phyloP scores from a whole-genome alignment of 1,140 invertebrate species.

The Spodoptera litura region DNA sequence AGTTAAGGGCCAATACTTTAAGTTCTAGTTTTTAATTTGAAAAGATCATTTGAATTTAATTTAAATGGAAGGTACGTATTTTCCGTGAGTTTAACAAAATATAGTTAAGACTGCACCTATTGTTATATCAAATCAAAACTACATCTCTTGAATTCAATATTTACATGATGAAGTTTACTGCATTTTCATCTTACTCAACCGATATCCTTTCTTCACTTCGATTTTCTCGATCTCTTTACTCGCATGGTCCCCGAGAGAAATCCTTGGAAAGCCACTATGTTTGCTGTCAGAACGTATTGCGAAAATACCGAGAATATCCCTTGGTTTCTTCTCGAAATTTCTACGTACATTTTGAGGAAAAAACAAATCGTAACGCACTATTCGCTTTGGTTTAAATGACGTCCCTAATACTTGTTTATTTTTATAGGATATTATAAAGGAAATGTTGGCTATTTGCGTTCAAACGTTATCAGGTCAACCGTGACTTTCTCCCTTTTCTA shows the following conservation, averaged over 20 bases:
- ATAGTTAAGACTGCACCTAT: too few species aligned
- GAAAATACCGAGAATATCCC: slow-evolving; percentile 13
- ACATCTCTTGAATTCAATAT: not conserved
- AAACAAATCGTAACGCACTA: slow-evolving; percentile 40
- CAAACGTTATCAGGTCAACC: slow-evolving; percentile 31
- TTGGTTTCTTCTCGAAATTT: slow-evolving; percentile 14
- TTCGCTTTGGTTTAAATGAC: slow-evolving; percentile 23
- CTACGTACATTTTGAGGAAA: slow-evolving; percentile 36
- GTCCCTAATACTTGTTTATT: slow-evolving; percentile 37
- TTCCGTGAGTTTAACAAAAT: too few species aligned
- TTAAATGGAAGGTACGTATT: too few species aligned
- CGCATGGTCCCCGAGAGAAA: slow-evolving; percentile 36
- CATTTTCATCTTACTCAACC: slow-evolving; percentile 5
- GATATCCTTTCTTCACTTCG: slow-evolving; percentile 18
- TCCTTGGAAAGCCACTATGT: slow-evolving; percentile 5
- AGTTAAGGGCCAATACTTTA: too few species aligned
- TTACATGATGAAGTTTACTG: slow-evolving; percentile 12
- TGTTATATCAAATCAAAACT: too few species aligned
- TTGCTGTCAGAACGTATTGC: not conserved
- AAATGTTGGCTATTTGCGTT: slow-evolving; percentile 14
- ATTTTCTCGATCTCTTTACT: slow-evolving; percentile 6
- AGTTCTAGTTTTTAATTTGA: too few species aligned
- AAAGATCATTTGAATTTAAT: too few species aligned
- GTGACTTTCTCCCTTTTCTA: slow-evolving; percentile 11
- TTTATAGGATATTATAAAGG: slow-evolving; percentile 39